A percentile compares a stretch with the other conserved stretches of the same genome.
Conservation (phyloP, 2,888 invertebrate species). For the Acrocyrtus sp. region DNA sequence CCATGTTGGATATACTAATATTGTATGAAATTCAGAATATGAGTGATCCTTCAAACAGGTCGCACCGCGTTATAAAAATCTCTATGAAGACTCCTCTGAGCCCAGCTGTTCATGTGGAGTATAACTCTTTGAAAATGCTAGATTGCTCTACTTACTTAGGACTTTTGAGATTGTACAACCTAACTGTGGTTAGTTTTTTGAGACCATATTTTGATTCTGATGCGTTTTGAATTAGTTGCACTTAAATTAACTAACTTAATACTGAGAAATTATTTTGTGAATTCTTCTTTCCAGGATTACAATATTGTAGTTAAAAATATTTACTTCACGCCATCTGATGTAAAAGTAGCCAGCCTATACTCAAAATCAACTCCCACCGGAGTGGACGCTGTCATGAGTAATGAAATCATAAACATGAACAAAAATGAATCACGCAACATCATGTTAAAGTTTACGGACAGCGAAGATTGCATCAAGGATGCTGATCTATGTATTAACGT, state of each 20-base stretch:
- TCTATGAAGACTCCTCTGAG: slow-evolving; percentile 48
- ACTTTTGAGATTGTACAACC: slow-evolving; percentile 55
- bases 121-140: slow-evolving; percentile 54
- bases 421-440: slow-evolving; percentile 50
- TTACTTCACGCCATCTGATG: slow-evolving; percentile 24
- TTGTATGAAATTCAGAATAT: slow-evolving; percentile 44
- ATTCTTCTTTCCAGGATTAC: slow-evolving; percentile 33
- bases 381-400: too few species aligned
- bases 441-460: slow-evolving; percentile 31
- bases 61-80: slow-evolving; percentile 48
- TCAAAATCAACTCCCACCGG: slow-evolving; percentile 12
- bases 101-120: slow-evolving; percentile 52
- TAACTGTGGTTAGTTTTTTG: slow-evolving; percentile 47
- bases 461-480: not conserved
- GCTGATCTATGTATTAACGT: slow-evolving; percentile 16
- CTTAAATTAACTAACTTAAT: too few species aligned
- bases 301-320: slow-evolving; percentile 27
- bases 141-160: slow-evolving; percentile 45
- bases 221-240: too few species aligned
- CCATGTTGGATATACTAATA: slow-evolving; percentile 51
- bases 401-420: slow-evolving; percentile 24
- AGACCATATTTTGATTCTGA: not conserved
- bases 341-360: slow-evolving; percentile 11
- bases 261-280: too few species aligned
- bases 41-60: slow-evolving; percentile 19